phyloP scores from a whole-genome alignment of 2,113 vertebrate species.

The Cettia cetti region DNA sequence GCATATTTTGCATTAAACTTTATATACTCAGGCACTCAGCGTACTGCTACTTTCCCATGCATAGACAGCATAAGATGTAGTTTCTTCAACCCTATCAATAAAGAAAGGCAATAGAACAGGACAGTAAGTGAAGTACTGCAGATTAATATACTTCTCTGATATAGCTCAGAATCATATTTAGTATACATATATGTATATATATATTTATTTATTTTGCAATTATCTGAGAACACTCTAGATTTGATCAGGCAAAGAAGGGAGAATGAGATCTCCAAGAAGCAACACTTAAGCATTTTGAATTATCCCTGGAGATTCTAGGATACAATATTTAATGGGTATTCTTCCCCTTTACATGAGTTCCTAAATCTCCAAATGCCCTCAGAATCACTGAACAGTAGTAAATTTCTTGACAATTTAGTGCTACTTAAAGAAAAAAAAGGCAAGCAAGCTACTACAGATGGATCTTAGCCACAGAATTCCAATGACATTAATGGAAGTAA shows the following conservation, averaged over 20 bases:
- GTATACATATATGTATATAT: rapidly evolving
- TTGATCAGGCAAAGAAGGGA: not conserved
- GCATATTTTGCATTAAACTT: not conserved
- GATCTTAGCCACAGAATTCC: not conserved
- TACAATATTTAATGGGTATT: not conserved
- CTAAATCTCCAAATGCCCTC: not conserved
- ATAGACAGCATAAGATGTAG: not conserved
- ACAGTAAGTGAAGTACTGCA: not conserved
- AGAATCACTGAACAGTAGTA: not conserved
- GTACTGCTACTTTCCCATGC: not conserved
- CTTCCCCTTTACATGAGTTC: not conserved
- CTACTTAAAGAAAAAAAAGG: not conserved
- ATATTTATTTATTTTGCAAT: not conserved
- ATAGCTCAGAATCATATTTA: not conserved
- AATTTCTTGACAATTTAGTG: not conserved
- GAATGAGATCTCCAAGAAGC: not conserved
- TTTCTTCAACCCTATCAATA: not conserved
- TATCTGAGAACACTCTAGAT: not conserved
- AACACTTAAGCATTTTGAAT: not conserved
- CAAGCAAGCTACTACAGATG: not conserved
- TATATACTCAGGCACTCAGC: not conserved
- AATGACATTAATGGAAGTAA: constrained; percentile 15
- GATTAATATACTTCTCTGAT: not conserved
- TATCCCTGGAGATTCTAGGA: not conserved
- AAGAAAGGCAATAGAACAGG: not conserved